Evolutionary conservation across 2,888 invertebrate species (phyloP).

Genomic region (Syrista parreyssii): DNA sequence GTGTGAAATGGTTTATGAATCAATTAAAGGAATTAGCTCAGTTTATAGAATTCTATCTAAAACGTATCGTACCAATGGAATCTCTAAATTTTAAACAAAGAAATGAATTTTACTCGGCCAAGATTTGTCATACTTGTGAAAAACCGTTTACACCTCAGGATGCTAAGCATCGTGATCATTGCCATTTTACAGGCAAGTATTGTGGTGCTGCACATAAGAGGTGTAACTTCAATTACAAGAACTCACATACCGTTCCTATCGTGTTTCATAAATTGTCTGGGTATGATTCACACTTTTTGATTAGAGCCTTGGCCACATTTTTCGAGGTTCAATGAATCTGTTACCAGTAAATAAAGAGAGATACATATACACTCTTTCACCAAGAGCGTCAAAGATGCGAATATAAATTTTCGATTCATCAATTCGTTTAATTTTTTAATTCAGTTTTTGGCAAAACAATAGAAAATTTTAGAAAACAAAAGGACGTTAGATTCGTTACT

Average conservation of each 20-base stretch:
- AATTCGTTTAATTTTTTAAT: conserved; percentile 46
- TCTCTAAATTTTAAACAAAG: neutral
- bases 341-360: conserved; percentile 48
- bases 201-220: too few relatives aligned
- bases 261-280: conserved; percentile 44
- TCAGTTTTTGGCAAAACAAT: too few relatives aligned
- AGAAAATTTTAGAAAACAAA: conserved; percentile 50
- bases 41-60: conserved; percentile 17
- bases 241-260: conserved; percentile 4
- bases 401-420: conserved; percentile 33
- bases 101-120: neutral
- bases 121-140: conserved; percentile 23
- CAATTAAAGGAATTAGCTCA: conserved; percentile 3
- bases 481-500: conserved; percentile 47
- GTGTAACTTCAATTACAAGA: conserved; percentile 39
- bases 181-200: conserved; percentile 34
- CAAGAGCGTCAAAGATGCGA: conserved; percentile 23
- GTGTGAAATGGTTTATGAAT: conserved; percentile 17
- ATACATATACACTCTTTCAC: conserved; percentile 48
- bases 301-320: conserved; percentile 35
- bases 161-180: conserved; percentile 29
- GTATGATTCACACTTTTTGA: conserved; percentile 39
- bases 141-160: too few relatives aligned
- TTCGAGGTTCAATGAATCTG: conserved; percentile 33
- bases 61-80: neutral